A percentile compares a stretch with the other conserved stretches of the same genome.
Evolutionary conservation across 2,797 vertebrate genomes (phyloP).

Genomic region (Poeciliopsis presidionis): DNA sequence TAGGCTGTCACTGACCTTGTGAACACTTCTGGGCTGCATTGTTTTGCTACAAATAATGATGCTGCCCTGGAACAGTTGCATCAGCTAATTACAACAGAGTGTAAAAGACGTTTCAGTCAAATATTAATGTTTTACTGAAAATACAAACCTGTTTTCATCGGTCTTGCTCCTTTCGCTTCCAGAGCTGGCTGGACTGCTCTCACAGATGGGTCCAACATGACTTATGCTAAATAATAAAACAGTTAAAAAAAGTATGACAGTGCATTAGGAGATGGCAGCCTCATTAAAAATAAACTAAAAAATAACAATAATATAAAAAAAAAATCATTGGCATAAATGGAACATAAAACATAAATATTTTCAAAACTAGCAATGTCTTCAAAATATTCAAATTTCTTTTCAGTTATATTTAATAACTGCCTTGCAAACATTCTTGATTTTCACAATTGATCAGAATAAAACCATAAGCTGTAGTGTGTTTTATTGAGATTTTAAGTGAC

Average conservation of each 20-base stretch:
- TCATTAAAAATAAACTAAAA: not conserved
- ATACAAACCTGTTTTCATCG: constrained; percentile 87
- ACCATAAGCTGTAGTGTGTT: not conserved
- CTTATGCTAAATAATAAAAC: constrained; percentile 84
- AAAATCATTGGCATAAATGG: not conserved
- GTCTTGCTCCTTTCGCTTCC: constrained; percentile 83
- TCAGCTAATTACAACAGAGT: not conserved
- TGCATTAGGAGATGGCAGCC: not conserved
- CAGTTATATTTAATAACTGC: not conserved
- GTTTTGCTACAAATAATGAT: constrained; percentile 13
- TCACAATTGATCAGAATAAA: not conserved
- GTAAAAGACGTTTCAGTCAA: not conserved
- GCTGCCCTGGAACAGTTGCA: not conserved
- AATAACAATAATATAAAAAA: too few species aligned
- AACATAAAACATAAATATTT: constrained; percentile 3
- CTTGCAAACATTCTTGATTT: not conserved
- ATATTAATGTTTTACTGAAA: not conserved
- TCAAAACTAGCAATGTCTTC: not conserved
- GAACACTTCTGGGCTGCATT: not conserved
- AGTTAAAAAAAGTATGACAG: constrained; percentile 10
- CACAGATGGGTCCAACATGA: constrained; percentile 92
- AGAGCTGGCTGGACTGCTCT: constrained; percentile 90
- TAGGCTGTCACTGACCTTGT: not conserved
- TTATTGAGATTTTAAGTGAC: not conserved
- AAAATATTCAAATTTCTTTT: not conserved